Evolutionary conservation across 2,888 invertebrate species (phyloP), one percentile per base, ranked within the genome.

Genomic region (Octonoba sinensis): DNA sequence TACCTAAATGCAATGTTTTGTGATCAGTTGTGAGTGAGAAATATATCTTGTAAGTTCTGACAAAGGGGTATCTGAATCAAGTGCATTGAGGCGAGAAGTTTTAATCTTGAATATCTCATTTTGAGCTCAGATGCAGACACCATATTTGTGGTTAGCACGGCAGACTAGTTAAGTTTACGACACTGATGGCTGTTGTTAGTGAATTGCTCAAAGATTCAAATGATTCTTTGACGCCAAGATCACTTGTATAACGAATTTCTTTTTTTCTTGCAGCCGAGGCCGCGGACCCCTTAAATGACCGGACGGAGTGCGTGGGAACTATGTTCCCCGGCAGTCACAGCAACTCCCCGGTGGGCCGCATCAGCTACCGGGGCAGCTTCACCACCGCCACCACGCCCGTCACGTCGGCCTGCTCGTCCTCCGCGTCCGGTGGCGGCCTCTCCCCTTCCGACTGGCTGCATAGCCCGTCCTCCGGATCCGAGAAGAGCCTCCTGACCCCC

Each of bases 311-410:
- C 27, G 82, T 75, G 78, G 82, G 74, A 49, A 71, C 72, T 59
- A 82, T 82, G 82, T 82, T 77, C 82, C 78, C 84, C 86, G 81
- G 85, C 86, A 84, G 85, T 87, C n/a, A 82, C 65, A 75, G 82
- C 75, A 75, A 71, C 59, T 82, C 82, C 27, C 82, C 82, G 3
- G 69, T 65, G 36, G 87, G 87, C 83, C 87, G 88, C 84, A 87
- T 89, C 85, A 88, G 89, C 82, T 93, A 93, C 90, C 91, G 93
- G 85, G 93, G 92, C 82, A 92, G 93, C 82, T 93, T 94, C 89
- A 92, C 93, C 85, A 92, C 93, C 79, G 92, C 93, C 86, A 86
- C 88, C 20, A 86, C 88, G 1, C 89, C 90, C 69, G 85, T 86
- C 56, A 84, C 73, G 46, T 79, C 79, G 4, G 67, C 75, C 11